Percentiles rank a stretch among this genome's conserved stretches.
phyloP scores from a whole-genome alignment of 2,797 vertebrate genomes.

The Intellagama lesueurii region DNA sequence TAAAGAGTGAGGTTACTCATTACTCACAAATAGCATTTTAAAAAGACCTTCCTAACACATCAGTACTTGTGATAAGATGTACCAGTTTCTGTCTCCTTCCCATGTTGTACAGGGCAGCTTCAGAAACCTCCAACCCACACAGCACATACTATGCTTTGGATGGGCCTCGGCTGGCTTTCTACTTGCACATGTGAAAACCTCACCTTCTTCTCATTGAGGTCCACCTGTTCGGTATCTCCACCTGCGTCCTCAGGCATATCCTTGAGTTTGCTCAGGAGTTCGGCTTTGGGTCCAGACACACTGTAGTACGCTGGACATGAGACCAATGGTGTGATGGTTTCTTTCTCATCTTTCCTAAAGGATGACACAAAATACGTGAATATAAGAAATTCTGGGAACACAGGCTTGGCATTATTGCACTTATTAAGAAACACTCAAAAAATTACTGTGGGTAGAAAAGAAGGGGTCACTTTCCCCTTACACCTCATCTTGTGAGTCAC shows the following conservation, averaged over 20 bases:
- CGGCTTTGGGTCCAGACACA: conserved; percentile 79
- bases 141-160: background rate
- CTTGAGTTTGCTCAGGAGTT: conserved; percentile 76
- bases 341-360: conserved; percentile 79
- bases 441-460: background rate
- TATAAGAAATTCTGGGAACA: background rate
- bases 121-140: background rate
- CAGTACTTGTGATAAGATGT: no score
- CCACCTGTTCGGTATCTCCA: conserved; percentile 79
- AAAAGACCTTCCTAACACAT: no score
- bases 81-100: no score
- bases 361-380: conserved; percentile 39
- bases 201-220: conserved; percentile 89
- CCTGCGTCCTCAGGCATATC: conserved; percentile 77
- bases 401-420: background rate
- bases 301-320: conserved; percentile 78
- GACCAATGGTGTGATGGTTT: conserved; percentile 54
- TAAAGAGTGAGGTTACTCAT: no score
- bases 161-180: background rate
- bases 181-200: conserved; percentile 2
- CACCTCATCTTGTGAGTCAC: background rate
- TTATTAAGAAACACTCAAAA: background rate
- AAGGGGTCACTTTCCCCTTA: background rate
- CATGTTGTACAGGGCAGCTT: background rate
- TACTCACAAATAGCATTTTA: no score